Percentiles rank a stretch among this genome's conserved stretches.
Evolutionary conservation across 2,797 vertebrate species (phyloP).

Genomic region (Acridotheres tristis): DNA sequence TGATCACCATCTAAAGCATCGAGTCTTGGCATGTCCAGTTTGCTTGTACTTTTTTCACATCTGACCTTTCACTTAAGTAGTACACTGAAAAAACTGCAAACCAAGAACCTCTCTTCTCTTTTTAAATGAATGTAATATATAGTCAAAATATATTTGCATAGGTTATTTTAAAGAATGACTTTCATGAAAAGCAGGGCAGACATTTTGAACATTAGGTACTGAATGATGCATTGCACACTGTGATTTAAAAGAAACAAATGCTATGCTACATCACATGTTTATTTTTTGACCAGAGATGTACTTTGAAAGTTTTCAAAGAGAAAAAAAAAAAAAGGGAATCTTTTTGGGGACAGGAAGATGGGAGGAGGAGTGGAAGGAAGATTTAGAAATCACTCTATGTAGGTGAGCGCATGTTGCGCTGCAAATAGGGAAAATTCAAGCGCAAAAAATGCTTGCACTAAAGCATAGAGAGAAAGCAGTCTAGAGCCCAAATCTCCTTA

Average conservation of each 20-base stretch:
- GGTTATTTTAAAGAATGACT: conserved; percentile 57
- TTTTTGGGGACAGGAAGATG: neutral
- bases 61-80: conserved; percentile 76
- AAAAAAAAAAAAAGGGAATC: conserved; percentile 59
- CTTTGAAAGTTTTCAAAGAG: conserved; percentile 72
- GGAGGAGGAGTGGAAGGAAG: neutral
- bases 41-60: conserved; percentile 79
- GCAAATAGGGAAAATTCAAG: conserved; percentile 1
- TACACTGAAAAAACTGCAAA: conserved; percentile 62
- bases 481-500: conserved; percentile 62
- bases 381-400: conserved; percentile 21
- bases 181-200: conserved; percentile 66
- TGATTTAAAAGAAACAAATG: conserved; percentile 75
- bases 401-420: conserved; percentile 21
- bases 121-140: conserved; percentile 75
- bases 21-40: conserved; percentile 77
- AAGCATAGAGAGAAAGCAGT: conserved; percentile 43
- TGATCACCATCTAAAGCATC: conserved; percentile 70
- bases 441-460: conserved; percentile 43
- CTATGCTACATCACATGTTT: conserved; percentile 74
- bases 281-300: conserved; percentile 77
- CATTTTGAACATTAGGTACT: conserved; percentile 63
- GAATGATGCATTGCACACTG: conserved; percentile 79
- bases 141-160: conserved; percentile 59
- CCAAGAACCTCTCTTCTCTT: conserved; percentile 67